phyloP scores from a whole-genome alignment of 37 sponge, comb jelly and placozoan species.

The Agelas oroides region DNA sequence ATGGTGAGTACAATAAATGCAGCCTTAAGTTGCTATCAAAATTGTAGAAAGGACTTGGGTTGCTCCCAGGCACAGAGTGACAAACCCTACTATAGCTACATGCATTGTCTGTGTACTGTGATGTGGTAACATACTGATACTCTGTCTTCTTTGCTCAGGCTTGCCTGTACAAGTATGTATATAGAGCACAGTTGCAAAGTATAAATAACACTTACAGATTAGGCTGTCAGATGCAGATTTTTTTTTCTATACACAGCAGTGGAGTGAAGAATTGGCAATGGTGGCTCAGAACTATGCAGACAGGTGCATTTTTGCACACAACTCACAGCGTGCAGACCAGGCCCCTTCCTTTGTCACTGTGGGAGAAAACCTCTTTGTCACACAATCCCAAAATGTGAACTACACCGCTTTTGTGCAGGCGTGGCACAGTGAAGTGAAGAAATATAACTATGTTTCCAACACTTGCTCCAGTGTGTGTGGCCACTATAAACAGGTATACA shows the following conservation, averaged over 20 bases:
- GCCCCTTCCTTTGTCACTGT: conserved; percentile 25
- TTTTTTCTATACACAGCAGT: conserved; percentile 20
- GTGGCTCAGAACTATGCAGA: conserved; percentile 43
- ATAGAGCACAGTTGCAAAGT: not conserved
- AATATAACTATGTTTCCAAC: not conserved
- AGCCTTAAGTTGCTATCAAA: too few species aligned
- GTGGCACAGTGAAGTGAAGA: conserved; percentile 3
- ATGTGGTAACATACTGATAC: too few species aligned
- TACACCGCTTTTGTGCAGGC: not conserved
- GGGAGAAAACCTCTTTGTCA: conserved; percentile 32
- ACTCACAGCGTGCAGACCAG: conserved; percentile 10
- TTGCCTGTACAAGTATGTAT: not conserved
- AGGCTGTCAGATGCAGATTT: too few species aligned
- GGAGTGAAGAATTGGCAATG: conserved; percentile 49
- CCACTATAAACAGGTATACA: conserved; percentile 53
- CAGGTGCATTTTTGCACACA: conserved; percentile 25
- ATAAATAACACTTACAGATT: not conserved
- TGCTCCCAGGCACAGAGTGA: too few species aligned
- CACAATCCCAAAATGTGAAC: not conserved
- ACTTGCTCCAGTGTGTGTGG: conserved; percentile 30
- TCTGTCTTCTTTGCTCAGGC: not conserved
- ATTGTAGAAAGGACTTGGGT: too few species aligned
- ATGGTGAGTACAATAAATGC: conserved; percentile 66
- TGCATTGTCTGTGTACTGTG: too few species aligned
- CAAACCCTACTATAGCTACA: too few species aligned